phyloP scores from a whole-genome alignment of 1,140 invertebrate genomes.

The Globodera rostochiensis region DNA sequence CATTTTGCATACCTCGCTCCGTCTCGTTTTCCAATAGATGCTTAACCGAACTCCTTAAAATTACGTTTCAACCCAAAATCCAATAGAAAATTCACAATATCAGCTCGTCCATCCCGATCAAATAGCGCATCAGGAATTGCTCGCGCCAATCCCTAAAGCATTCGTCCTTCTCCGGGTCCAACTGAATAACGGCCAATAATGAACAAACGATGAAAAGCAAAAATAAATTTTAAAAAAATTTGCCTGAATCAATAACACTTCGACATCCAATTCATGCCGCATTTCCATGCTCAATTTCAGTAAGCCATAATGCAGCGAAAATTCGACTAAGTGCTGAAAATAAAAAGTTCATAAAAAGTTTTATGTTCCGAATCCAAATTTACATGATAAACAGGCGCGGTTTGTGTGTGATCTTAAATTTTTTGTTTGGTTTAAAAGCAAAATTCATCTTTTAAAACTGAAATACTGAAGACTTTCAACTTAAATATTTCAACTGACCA shows the following conservation, averaged over 20 bases:
- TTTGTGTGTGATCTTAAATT: background rate
- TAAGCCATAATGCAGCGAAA: constrained; percentile 94
- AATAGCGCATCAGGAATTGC: constrained; percentile 45
- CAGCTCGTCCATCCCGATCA: constrained; percentile 40
- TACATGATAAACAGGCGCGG: constrained; percentile 13
- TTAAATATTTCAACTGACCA: background rate
- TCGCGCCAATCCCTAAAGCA: constrained; percentile 47
- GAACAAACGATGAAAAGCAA: background rate
- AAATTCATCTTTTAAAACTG: too few species aligned
- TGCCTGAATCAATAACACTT: constrained; percentile 44
- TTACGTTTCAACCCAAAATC: constrained; percentile 14
- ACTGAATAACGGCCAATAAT: constrained; percentile 24
- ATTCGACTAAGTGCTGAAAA: constrained; percentile 85
- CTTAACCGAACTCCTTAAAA: constrained; percentile 91
- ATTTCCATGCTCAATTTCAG: constrained; percentile 80
- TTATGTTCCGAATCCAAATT: constrained; percentile 4
- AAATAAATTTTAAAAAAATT: background rate
- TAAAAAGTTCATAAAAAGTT: background rate
- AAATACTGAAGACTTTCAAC: too few species aligned
- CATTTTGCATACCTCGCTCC: constrained; percentile 80
- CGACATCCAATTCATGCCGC: constrained; percentile 43
- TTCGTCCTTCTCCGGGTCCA: constrained; percentile 40
- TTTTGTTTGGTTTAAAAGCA: too few species aligned
- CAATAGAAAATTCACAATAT: constrained; percentile 31
- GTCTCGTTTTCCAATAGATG: constrained; percentile 90